Base-by-base conservation (phyloP, 2,797 vertebrate species). In the Tarsius wallacei region DNA sequence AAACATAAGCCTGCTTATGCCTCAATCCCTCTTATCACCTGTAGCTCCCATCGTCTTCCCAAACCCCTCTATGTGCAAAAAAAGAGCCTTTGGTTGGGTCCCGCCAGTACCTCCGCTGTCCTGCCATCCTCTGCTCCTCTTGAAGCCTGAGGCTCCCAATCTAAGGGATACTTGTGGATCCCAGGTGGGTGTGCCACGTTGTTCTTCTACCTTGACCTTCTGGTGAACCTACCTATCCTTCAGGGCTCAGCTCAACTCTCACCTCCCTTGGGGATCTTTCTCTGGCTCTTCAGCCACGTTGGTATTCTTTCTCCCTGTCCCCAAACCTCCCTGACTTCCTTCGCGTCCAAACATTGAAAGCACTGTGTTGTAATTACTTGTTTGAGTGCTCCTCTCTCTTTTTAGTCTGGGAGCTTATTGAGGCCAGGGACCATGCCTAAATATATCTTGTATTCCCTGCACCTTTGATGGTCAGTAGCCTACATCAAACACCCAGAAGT, bases 21-120 rank as follows among this genome's bases (percentile, higher is more conserved):
- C n/a, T 82, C 14, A 12, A 12, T 19, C 28, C 36, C 26, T 83
- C n/a, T 77, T 61, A 42, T 61, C 61, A 9, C 10, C 70, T 33
- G 19, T 36, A 57, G 14, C 5, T 71, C 19, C 21, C 8, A 7
- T 61, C 9, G n/a, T 42, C 24, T 33, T 61, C 51, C 53, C 28
- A 55, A 59, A 11, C 21, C 10, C 36, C 4, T 9, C 22, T 11
- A 10, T 3, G 0, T 2, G 13, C 12, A 21, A 28, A 13, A 0
- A 24, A 87, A 16, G n/a, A 17, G 19, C 5, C 31, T 71, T 4
- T 16, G 3, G 26, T 42, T 1, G 6, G 24, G 5, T 10, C 13
- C 85, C 8, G 5, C 16, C 7, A 19, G 21, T 2, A 22, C 21
- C 5, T 80, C 31, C 1, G 19, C 6, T 42, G 11, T 42, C 51